phyloP scores from a whole-genome alignment of 2,113 vertebrate genomes.

The Xenopus laevis region DNA sequence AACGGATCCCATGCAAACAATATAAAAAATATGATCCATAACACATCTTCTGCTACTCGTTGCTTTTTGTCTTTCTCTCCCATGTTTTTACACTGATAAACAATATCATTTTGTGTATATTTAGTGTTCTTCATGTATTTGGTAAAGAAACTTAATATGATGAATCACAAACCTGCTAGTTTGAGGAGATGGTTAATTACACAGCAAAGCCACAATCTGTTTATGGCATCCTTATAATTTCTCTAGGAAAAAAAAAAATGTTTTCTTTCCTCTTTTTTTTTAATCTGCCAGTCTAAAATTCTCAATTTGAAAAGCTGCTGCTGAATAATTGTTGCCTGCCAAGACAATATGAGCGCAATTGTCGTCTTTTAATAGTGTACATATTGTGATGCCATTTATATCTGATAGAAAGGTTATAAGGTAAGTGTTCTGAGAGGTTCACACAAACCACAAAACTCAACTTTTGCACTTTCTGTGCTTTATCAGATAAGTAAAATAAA shows the following conservation, averaged over 20 bases:
- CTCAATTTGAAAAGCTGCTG: slow-evolving; percentile 39
- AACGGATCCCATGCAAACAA: too few relatives aligned
- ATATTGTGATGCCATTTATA: slow-evolving; percentile 32
- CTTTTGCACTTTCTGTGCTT: slow-evolving; percentile 11
- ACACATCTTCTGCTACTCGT: too few relatives aligned
- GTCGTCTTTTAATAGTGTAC: slow-evolving; percentile 28
- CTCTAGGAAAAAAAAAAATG: slow-evolving; percentile 18
- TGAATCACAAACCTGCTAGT: slow-evolving; percentile 28
- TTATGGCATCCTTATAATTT: slow-evolving; percentile 19
- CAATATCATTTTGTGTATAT: background rate
- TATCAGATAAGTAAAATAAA: too few relatives aligned
- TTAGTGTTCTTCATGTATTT: slow-evolving; percentile 11
- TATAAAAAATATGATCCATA: too few relatives aligned
- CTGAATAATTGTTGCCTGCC: slow-evolving; percentile 44
- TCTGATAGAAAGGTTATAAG: slow-evolving; percentile 13
- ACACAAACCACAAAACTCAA: slow-evolving; percentile 25
- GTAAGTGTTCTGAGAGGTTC: slow-evolving; percentile 18
- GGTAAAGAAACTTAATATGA: slow-evolving; percentile 7
- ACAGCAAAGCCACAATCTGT: slow-evolving; percentile 7
- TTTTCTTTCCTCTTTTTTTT: slow-evolving; percentile 36
- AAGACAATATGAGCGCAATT: slow-evolving; percentile 40
- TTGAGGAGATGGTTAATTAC: slow-evolving; percentile 12
- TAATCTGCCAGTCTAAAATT: slow-evolving; percentile 38
- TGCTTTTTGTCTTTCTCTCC: background rate
- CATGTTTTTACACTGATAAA: slow-evolving; percentile 14